Evolutionary conservation across 1,140 invertebrate species (phyloP), one percentile per base, ranked within the genome.

Genomic region (Carcinoscorpius rotundicauda): DNA sequence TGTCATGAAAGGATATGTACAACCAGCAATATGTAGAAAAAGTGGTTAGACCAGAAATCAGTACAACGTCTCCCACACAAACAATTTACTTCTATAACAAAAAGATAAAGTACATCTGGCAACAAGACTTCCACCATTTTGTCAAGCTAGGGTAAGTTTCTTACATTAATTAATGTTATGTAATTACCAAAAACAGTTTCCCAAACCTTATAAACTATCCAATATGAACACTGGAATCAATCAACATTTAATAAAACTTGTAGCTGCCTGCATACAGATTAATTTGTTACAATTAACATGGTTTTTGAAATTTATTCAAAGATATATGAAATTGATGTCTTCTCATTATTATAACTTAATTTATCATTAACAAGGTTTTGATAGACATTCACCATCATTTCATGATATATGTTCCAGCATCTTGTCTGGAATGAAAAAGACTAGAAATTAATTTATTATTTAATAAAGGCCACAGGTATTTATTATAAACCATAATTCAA

Each of bases 71-170:
- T 3, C 51, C 61, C 5, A 64, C 61, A 9, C 60, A 68, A n/a
- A 61, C 58, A 53, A 59, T 58, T 6, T 73, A 73, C 66, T 77
- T 77, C 62, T 58, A 70, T 53, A 77, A 77, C 63, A 76, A 76
- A 63, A 75, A 76, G 61, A 70, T 76, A 48, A 77, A 77, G 69
- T 77, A 77, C 56, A 65, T 75, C 6, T 77, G 76, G 76, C 70
- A 72, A n/a, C 58, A 55, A n/a, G 69, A 71, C 9, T 67, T 68
- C 5, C 58, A 65, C 6, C 71, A 71, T 10, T 77, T 76, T 63
- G 48, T 52, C 50, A 73, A 70, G 69, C 52, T 77, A 10, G 68
- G 64, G 75, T 75, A 69, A 67, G 64, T 59, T 51, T 9, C 11
- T n/a, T 56, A n/a, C 48, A 6, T 57, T 52, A 55, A 56, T 64